Evolutionary conservation across 92 coral and sea anemone genomes (phyloP).

Genomic region (Galaxea fascicularis): DNA sequence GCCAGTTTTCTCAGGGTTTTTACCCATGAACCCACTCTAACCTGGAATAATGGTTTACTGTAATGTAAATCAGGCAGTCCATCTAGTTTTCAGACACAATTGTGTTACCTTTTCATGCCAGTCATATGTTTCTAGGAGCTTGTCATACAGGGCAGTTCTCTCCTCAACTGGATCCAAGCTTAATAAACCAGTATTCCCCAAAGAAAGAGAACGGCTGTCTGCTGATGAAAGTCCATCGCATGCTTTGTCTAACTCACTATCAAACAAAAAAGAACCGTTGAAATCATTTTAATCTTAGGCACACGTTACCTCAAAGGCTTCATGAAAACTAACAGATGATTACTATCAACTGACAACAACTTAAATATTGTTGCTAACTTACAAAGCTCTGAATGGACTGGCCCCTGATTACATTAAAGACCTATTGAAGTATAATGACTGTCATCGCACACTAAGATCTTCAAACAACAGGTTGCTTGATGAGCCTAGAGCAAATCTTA

Average conservation of each 20-base stretch:
- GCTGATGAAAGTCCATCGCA: constrained; percentile 55
- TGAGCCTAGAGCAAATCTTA: too few relatives aligned
- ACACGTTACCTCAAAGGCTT: too few relatives aligned
- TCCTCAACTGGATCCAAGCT: constrained; percentile 97
- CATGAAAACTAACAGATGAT: too few relatives aligned
- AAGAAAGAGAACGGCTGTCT: constrained; percentile 53
- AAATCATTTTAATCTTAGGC: background rate
- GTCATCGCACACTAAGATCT: too few relatives aligned
- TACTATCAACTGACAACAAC: too few relatives aligned
- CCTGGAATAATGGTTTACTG: background rate
- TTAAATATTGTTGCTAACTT: too few relatives aligned
- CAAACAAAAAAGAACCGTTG: background rate
- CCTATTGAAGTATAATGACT: too few relatives aligned
- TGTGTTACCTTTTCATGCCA: constrained; percentile 93
- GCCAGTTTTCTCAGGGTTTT: too few relatives aligned
- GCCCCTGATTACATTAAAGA: too few relatives aligned
- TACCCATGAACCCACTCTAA: too few relatives aligned
- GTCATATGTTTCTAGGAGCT: constrained; percentile 86
- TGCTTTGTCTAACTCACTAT: constrained; percentile 79
- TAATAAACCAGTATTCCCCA: constrained; percentile 91
- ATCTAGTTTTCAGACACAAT: background rate
- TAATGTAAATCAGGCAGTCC: background rate
- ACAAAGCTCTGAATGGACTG: too few relatives aligned
- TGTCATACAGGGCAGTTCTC: constrained; percentile 90
- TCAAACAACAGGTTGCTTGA: too few relatives aligned